Conservation (phyloP, 2,888 invertebrate genomes). For the Scelioninae gen. 2 region DNA sequence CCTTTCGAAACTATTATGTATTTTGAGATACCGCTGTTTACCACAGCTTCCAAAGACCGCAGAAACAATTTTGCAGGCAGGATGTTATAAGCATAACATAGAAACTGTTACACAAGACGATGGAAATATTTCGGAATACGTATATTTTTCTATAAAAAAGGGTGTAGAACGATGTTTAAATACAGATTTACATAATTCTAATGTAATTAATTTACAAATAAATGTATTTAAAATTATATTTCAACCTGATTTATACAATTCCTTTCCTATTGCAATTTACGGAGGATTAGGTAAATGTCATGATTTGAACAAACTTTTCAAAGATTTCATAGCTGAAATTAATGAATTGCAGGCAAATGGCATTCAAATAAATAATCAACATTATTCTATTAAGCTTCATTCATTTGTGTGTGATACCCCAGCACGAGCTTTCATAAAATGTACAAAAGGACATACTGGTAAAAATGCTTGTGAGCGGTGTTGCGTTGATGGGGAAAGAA, state of each 20-base stretch:
- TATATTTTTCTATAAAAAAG: constrained; percentile 6
- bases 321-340: constrained; percentile 21
- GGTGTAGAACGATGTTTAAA: constrained; percentile 1
- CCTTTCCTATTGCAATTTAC: constrained; percentile 5
- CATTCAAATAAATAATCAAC: not conserved
- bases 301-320: constrained; percentile 1
- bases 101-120: not conserved
- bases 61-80: no score
- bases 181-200: not conserved
- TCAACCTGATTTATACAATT: constrained; percentile 3
- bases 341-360: constrained; percentile 12
- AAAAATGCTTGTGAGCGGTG: constrained; percentile 7
- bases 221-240: constrained; percentile 7
- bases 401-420: constrained; percentile 27
- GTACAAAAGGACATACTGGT: constrained; percentile 22
- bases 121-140: not conserved
- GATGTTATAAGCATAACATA: no score
- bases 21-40: no score
- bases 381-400: constrained; percentile 1
- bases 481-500: no score
- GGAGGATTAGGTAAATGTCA: constrained; percentile 2
- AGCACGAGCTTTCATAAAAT: constrained; percentile 13
- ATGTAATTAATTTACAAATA: constrained; percentile 4
- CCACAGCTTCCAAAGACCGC: no score
- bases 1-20: no score